Evolutionary conservation across 2,797 vertebrate species (phyloP).

Genomic region (Esox masquinongy): DNA sequence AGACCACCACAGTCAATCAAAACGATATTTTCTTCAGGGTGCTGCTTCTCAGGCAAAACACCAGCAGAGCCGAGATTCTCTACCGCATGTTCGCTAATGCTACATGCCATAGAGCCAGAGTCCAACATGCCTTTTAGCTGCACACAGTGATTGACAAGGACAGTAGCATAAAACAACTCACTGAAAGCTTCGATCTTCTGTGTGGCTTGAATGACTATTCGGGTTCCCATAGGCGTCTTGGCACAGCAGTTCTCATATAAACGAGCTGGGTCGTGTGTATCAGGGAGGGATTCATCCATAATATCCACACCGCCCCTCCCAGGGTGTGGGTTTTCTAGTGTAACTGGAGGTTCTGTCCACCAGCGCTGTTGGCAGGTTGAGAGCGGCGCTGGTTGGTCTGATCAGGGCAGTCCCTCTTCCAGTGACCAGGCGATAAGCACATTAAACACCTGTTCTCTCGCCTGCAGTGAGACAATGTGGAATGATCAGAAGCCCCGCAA

Average conservation of each 20-base stretch:
- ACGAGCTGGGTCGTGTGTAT: too few relatives aligned
- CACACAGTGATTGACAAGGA: background rate
- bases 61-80: too few relatives aligned
- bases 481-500: background rate
- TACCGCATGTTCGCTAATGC: slow-evolving; percentile 37
- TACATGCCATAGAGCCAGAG: slow-evolving; percentile 50
- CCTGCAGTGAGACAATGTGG: background rate
- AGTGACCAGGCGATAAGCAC: slow-evolving; percentile 9
- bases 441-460: background rate
- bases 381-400: too few relatives aligned
- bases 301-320: slow-evolving; percentile 10
- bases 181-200: slow-evolving; percentile 10
- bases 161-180: slow-evolving; percentile 17
- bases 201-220: background rate
- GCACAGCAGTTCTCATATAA: too few relatives aligned
- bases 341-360: too few relatives aligned
- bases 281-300: background rate
- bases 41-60: background rate
- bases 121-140: slow-evolving; percentile 34
- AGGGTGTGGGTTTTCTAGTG: slow-evolving; percentile 10
- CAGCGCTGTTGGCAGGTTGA: too few relatives aligned
- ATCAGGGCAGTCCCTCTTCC: slow-evolving; percentile 9
- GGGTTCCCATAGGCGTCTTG: too few relatives aligned
- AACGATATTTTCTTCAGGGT: slow-evolving; percentile 2
- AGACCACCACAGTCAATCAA: slow-evolving; percentile 40